A percentile compares a stretch with the other conserved stretches of the same genome.
Conservation (phyloP, 1,140 invertebrate species). For the Helicorthomorpha holstii region DNA sequence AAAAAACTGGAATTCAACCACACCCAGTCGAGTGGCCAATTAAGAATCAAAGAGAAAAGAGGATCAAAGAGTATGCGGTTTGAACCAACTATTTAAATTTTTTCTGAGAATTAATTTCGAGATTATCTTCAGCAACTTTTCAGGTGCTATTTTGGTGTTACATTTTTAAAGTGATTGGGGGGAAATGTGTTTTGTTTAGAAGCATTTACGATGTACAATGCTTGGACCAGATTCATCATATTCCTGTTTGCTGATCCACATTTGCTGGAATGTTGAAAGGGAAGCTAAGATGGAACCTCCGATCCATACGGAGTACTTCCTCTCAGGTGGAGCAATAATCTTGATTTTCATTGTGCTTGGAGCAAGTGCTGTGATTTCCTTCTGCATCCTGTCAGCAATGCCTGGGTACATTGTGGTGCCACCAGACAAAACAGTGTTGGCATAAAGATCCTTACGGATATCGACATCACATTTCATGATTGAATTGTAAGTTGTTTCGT, state of each 20-base stretch:
- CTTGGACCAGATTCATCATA: constrained; percentile 8
- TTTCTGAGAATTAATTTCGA: no score
- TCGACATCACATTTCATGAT: constrained; percentile 40
- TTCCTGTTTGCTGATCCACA: constrained; percentile 28
- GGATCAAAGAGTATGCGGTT: no score
- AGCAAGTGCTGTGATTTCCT: constrained; percentile 34
- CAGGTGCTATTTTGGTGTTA: no score
- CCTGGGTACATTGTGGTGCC: constrained; percentile 36
- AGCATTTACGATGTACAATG: constrained; percentile 5
- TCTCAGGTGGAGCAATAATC: constrained; percentile 38
- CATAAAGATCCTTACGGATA: constrained; percentile 48
- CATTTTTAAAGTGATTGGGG: no score
- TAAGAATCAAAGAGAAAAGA: no score
- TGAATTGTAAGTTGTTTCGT: constrained; percentile 49
- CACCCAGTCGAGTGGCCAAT: no score
- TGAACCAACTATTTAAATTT: no score
- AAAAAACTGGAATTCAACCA: no score
- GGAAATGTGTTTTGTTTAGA: background rate
- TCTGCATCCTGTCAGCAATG: constrained; percentile 24
- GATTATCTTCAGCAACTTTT: no score
- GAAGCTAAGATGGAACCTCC: constrained; percentile 40
- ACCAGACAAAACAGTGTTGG: constrained; percentile 59
- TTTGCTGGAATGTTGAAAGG: constrained; percentile 43
- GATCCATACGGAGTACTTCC: constrained; percentile 40
- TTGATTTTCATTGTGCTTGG: constrained; percentile 43